Conservation (phyloP, 2,113 vertebrate species). For the Ardeotis arabs region DNA sequence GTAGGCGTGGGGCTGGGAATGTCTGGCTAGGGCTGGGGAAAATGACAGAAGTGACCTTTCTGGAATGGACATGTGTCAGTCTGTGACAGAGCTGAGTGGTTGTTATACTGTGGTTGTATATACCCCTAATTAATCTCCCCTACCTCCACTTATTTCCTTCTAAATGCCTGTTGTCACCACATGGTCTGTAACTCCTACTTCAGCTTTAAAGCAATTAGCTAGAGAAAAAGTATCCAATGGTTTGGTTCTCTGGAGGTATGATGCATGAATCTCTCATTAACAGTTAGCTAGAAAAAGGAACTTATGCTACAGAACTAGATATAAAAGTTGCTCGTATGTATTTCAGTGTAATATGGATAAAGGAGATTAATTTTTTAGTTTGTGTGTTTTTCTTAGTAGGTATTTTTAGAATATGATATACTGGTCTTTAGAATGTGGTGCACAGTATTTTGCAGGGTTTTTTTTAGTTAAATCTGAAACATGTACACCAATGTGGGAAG, state of each 20-base stretch:
- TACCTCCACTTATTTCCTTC: neutral
- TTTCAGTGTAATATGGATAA: neutral
- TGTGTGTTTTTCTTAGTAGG: neutral
- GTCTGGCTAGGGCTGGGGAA: neutral
- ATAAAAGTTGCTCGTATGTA: neutral
- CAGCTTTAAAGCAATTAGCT: neutral
- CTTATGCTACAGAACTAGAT: neutral
- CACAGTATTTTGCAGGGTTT: neutral
- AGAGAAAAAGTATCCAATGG: neutral
- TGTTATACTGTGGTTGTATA: neutral
- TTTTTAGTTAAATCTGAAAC: neutral
- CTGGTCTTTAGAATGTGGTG: neutral
- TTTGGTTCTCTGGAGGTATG: neutral
- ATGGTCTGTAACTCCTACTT: neutral
- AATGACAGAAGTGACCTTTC: neutral
- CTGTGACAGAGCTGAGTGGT: neutral
- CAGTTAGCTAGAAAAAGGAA: neutral
- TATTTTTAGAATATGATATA: neutral
- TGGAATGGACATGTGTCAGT: neutral
- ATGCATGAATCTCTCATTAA: neutral
- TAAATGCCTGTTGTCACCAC: neutral
- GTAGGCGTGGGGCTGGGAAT: neutral
- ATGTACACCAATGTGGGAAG: fast-evolving
- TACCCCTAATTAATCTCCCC: neutral
- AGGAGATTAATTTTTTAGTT: neutral